Conservation (phyloP, 2,113 vertebrate species). For the Ursus arctos region DNA sequence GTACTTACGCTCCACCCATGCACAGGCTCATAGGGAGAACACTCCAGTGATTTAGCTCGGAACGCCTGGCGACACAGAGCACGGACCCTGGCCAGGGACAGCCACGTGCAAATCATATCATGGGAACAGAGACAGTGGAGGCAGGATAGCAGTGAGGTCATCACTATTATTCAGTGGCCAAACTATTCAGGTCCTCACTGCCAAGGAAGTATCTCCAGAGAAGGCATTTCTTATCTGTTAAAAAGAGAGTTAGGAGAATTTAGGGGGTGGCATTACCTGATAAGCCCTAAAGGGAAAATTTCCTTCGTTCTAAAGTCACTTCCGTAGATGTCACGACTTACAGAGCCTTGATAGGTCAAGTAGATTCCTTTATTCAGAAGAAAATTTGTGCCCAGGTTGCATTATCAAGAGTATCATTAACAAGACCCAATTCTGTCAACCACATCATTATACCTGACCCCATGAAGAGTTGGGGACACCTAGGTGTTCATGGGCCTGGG, state of each 20-base stretch:
- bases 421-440: background rate
- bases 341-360: background rate
- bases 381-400: background rate
- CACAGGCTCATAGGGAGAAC: accelerated
- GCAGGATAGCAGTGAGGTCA: background rate
- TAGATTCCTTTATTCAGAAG: background rate
- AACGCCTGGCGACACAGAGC: background rate
- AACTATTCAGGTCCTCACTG: background rate
- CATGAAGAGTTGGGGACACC: background rate
- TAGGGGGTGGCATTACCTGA: background rate
- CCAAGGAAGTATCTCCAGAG: background rate
- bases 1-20: too few species aligned
- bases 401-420: background rate
- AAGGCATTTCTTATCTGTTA: background rate
- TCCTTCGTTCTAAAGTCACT: background rate
- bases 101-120: background rate
- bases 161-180: background rate
- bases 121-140: background rate
- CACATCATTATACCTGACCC: background rate
- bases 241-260: background rate
- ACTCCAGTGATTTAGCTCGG: background rate
- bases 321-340: background rate
- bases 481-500: background rate
- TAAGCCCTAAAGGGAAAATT: background rate
- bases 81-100: background rate